phyloP scores from a whole-genome alignment of 1,140 invertebrate species.

The Manduca sexta region DNA sequence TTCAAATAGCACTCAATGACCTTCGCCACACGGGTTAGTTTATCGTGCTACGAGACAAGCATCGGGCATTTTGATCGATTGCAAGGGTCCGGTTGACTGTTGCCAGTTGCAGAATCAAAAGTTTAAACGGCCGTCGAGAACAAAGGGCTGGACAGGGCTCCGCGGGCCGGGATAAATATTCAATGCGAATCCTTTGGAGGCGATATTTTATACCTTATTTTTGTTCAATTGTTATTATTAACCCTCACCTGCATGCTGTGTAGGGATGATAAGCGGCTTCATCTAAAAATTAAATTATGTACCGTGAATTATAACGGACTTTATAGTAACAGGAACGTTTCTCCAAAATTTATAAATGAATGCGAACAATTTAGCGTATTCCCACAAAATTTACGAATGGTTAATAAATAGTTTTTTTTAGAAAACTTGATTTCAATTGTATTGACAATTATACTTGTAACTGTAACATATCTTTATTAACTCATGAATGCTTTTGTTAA shows the following conservation, averaged over 20 bases:
- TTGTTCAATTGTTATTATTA: slow-evolving; percentile 40
- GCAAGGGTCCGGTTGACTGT: slow-evolving; percentile 66
- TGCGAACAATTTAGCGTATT: no score
- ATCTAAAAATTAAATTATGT: no score
- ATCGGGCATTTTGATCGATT: slow-evolving; percentile 41
- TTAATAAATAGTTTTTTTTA: no score
- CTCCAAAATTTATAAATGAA: no score
- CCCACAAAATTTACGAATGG: no score
- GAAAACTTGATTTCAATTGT: no score
- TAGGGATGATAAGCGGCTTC: slow-evolving; percentile 22
- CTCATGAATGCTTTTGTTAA: no score
- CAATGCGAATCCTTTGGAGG: slow-evolving; percentile 69
- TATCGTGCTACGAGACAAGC: not conserved
- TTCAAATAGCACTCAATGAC: slow-evolving; percentile 14
- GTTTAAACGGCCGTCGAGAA: slow-evolving; percentile 71
- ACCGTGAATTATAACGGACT: no score
- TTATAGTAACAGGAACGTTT: no score
- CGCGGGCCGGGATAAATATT: slow-evolving; percentile 65
- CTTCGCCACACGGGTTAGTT: slow-evolving; percentile 21
- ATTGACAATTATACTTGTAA: no score
- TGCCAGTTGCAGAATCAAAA: slow-evolving; percentile 71
- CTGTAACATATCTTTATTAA: no score
- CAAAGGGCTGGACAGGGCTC: slow-evolving; percentile 62
- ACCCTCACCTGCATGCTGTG: slow-evolving; percentile 61
- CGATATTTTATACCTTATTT: slow-evolving; percentile 67